A percentile compares a stretch with the other conserved stretches of the same genome.
Conservation (phyloP, 2,113 vertebrate genomes). For the Mirounga angustirostris region DNA sequence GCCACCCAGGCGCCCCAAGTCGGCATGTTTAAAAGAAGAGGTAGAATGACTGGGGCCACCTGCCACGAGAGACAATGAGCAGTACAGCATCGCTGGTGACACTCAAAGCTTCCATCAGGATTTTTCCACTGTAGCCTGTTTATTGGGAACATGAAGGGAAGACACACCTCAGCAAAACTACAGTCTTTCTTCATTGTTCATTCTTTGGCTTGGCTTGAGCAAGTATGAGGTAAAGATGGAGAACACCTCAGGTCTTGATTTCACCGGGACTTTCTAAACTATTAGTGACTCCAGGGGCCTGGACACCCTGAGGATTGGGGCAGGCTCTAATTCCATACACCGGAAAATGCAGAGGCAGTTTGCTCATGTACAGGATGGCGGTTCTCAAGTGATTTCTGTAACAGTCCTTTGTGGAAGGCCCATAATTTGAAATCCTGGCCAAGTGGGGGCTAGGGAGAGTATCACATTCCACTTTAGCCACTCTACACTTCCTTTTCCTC, state of each 20-base stretch:
- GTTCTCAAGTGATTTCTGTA: neutral
- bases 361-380: neutral
- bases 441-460: too few species aligned
- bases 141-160: neutral
- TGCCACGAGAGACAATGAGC: neutral
- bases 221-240: neutral
- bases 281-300: neutral
- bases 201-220: neutral
- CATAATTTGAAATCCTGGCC: neutral
- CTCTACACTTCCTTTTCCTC: neutral
- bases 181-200: neutral
- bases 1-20: neutral
- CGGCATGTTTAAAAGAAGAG: neutral
- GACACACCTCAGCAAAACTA: neutral
- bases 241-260: neutral
- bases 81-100: rapidly evolving
- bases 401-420: neutral
- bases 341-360: neutral
- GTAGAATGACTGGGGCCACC: neutral
- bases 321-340: neutral
- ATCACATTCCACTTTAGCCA: neutral
- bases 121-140: neutral
- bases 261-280: neutral
- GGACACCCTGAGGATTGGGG: neutral
- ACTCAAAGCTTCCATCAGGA: neutral